Conservation (phyloP, 2,888 invertebrate genomes). For the Harpalus rufipes region DNA sequence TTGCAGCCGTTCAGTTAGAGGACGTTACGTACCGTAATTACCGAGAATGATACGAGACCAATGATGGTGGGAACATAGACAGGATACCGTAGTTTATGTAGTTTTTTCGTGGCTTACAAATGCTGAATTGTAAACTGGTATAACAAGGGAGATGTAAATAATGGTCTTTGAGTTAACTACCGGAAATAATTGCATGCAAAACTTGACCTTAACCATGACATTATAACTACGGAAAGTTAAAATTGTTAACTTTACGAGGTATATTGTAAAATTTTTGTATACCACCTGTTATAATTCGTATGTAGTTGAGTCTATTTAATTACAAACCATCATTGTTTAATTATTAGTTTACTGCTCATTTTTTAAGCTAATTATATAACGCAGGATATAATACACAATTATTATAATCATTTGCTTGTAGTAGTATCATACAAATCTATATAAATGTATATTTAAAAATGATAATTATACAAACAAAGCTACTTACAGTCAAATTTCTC, state of each 20-base stretch:
- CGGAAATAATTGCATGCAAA: constrained; percentile 35
- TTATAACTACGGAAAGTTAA: neutral
- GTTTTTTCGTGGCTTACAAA: constrained; percentile 33
- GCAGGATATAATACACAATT: no score
- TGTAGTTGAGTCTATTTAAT: neutral
- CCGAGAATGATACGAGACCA: constrained; percentile 21
- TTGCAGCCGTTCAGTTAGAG: constrained; percentile 3
- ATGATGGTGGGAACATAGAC: constrained; percentile 28
- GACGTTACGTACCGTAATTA: constrained; percentile 22
- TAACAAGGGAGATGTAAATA: constrained; percentile 21
- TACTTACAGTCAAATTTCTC: no score
- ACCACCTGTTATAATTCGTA: neutral
- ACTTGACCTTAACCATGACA: neutral
- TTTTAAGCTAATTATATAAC: no score
- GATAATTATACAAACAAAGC: no score
- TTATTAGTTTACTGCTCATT: no score
- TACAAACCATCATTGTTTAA: no score
- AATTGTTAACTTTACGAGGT: neutral
- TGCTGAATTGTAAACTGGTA: constrained; percentile 10
- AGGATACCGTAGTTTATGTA: constrained; percentile 49
- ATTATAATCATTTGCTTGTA: no score
- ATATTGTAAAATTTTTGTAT: neutral
- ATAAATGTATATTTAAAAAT: no score
- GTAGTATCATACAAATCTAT: no score
- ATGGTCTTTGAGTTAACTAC: constrained; percentile 29